Evolutionary conservation across 2,888 invertebrate species (phyloP), one percentile per base, ranked within the genome.

Genomic region (Caenorhabditis doughertyi): DNA sequence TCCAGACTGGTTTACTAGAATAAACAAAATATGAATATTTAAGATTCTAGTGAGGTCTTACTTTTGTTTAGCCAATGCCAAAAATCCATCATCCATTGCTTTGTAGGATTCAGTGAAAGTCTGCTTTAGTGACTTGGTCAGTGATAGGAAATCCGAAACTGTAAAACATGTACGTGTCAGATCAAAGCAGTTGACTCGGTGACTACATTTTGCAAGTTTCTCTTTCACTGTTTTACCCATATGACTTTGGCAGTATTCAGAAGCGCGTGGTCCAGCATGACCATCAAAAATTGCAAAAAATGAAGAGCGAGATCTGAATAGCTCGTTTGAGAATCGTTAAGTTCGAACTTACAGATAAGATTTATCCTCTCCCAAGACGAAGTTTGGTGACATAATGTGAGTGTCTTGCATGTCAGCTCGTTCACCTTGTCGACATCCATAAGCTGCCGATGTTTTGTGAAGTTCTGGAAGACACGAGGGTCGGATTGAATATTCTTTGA

Each of bases 341-440:
- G 13, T 8, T 32, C 23, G 7, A n/a, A 70, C 72, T 67, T 51
- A 81, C 79, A 81, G 42, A n/a, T 72, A 85, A 4, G 35, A 11
- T 23, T 83, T 71, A 8, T 74, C 62, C 21, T 55, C 49, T 42
- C 53, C 71, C 13, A 85, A 29, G 18, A 70, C 88, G 79, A 91
- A 92, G 79, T 92, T 90, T 74, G 93, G 90, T n/a, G 92, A 77
- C 11, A 93, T 84, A 13, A 92, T 83, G 88, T 93, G 93, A 7
- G 92, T 92, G 89, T 93, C 93, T 84, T 94, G 93, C 93, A 93
- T 93, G 47, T 93, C 93, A 35, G 93, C 93, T 65, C 93, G 89
- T 87, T 93, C 93, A 16, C 93, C 93, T 88, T 93, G 92, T 56
- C 86, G 81, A 58, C 83, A 77, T 27, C 77, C 83, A 47, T 74